Conservation (phyloP, 2,113 vertebrate species). For the Oenanthe oenanthe region DNA sequence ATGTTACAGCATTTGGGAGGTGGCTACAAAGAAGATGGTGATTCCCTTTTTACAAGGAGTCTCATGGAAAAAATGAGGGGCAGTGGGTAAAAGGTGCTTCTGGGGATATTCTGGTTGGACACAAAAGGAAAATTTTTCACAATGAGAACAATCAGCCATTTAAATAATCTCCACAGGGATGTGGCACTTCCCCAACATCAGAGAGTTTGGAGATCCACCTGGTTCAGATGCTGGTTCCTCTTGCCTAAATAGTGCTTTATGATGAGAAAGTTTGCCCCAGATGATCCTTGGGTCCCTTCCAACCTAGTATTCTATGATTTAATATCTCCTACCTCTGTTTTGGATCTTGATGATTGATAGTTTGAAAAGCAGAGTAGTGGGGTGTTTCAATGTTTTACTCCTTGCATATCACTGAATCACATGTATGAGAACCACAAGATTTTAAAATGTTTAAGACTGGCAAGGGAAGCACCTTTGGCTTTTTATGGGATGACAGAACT, state of each 20-base stretch:
- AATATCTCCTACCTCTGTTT: background rate
- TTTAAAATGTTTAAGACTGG: background rate
- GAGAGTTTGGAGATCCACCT: background rate
- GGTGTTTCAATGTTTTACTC: background rate
- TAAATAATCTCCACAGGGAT: background rate
- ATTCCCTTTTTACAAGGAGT: background rate
- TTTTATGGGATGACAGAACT: background rate
- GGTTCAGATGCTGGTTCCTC: background rate
- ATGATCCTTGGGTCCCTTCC: background rate
- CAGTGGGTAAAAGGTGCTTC: background rate
- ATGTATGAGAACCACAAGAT: background rate
- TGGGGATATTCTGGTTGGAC: background rate
- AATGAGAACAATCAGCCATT: background rate
- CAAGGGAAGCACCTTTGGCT: background rate
- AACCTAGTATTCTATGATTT: background rate
- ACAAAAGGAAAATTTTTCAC: background rate
- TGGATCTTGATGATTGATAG: background rate
- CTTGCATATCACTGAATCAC: background rate
- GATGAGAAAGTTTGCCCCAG: background rate
- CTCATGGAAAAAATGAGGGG: background rate
- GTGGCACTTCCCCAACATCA: accelerated
- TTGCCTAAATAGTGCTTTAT: background rate
- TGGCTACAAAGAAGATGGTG: background rate
- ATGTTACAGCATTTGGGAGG: background rate
- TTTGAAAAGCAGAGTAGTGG: background rate